These are phyloP conservation scores for Nesogale talazaci DNA, from an alignment of 2,113 vertebrate genomes.

Conservation along the genomic window DNA sequence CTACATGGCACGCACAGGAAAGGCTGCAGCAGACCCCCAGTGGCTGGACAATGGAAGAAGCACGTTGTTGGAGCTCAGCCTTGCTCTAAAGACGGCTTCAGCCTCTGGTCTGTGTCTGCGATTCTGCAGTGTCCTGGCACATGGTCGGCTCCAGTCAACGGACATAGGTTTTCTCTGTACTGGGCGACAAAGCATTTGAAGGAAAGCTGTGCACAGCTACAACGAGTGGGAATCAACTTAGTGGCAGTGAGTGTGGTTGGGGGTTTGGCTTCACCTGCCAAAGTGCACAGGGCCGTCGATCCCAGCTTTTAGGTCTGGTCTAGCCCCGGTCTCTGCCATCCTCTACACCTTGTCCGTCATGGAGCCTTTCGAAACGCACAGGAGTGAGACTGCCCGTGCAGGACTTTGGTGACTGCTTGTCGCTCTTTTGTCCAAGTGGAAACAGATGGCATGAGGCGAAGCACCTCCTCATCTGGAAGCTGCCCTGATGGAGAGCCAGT, in stretches of 20 bases:
- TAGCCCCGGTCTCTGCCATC: background rate
- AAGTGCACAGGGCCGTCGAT: background rate
- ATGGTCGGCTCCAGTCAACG: too few relatives aligned
- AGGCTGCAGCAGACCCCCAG: too few relatives aligned
- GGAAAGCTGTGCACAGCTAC: background rate
- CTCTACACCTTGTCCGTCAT: background rate
- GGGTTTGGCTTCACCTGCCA: background rate
- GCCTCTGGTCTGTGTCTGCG: too few relatives aligned
- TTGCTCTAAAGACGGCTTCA: too few relatives aligned
- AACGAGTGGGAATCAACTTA: too few relatives aligned
- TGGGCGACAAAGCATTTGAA: background rate
- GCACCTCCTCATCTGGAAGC: background rate
- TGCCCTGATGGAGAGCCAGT: background rate
- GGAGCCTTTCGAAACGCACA: background rate
- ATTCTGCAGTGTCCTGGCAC: too few relatives aligned
- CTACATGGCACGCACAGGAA: too few relatives aligned
- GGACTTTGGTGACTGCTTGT: background rate
- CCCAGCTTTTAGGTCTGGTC: too few relatives aligned
- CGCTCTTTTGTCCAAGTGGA: conserved; percentile 25
- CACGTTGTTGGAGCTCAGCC: too few relatives aligned
- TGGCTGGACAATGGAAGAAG: too few relatives aligned
- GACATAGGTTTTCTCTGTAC: too few relatives aligned
- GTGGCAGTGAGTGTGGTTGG: too few relatives aligned
- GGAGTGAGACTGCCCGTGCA: background rate
- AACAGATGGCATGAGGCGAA: background rate